phyloP scores from a whole-genome alignment of 2,113 vertebrate genomes.

The Coryphaenoides rupestris region DNA sequence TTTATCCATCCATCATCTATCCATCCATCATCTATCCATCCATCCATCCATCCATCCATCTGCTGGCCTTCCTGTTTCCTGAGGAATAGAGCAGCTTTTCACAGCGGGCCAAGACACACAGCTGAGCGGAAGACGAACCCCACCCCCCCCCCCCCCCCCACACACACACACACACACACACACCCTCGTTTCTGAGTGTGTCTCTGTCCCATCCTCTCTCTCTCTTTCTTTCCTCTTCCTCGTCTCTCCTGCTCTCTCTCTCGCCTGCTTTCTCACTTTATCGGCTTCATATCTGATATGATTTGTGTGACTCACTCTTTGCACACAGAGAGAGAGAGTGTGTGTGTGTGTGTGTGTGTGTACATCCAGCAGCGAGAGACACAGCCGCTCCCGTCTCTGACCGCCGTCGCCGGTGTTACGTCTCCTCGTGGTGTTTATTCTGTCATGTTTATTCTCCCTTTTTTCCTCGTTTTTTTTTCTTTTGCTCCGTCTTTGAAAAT shows the following conservation, averaged over 20 bases:
- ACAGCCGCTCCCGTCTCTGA: no score
- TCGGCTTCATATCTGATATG: neutral
- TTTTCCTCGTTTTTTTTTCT: neutral
- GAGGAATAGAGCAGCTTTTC: conserved; percentile 72
- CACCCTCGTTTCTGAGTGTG: conserved; percentile 29
- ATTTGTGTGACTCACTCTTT: neutral
- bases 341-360: no score
- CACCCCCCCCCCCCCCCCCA: no score
- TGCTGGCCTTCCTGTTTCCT: conserved; percentile 63
- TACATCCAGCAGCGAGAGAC: no score
- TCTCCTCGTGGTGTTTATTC: no score
- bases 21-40: no score
- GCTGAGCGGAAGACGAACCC: conserved; percentile 73
- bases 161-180: no score
- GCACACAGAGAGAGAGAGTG: no score
- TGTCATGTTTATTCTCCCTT: neutral
- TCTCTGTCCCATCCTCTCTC: conserved; percentile 22
- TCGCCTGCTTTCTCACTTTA: conserved; percentile 21
- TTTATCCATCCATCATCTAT: conserved; percentile 18
- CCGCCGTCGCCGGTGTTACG: no score
- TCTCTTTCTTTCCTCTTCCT: conserved; percentile 1
- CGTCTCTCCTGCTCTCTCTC: conserved; percentile 10
- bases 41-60: conserved; percentile 28
- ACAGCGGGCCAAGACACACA: conserved; percentile 69
- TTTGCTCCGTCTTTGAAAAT: neutral